Percentiles rank a stretch among this genome's conserved stretches.
Evolutionary conservation across 1,140 invertebrate species (phyloP).

Genomic region (Antheraea mylitta): DNA sequence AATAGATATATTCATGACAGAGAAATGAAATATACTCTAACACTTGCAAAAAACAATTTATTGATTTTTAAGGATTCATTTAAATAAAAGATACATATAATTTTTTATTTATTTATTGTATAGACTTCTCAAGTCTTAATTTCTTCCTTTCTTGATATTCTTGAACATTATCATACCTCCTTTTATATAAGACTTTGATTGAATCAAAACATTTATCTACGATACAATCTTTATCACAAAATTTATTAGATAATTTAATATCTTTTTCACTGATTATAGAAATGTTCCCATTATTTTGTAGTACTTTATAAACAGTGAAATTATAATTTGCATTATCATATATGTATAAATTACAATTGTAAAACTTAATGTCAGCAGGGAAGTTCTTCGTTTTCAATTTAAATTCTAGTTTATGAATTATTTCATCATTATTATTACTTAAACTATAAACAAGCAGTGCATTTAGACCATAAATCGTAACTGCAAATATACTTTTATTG

Average conservation of each 20-base stretch:
- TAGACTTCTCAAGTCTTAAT: constrained; percentile 54
- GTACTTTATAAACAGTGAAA: constrained; percentile 48
- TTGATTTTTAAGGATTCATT: background rate
- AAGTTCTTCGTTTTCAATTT: constrained; percentile 40
- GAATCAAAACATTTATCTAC: constrained; percentile 44
- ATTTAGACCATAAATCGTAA: constrained; percentile 73
- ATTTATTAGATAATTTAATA: constrained; percentile 47
- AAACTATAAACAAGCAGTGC: constrained; percentile 75
- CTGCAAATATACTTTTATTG: constrained; percentile 52
- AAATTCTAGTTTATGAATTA: constrained; percentile 46
- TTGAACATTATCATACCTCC: constrained; percentile 87
- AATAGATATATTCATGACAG: too few species aligned
- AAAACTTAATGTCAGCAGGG: constrained; percentile 49
- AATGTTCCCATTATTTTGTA: constrained; percentile 42
- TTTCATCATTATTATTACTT: constrained; percentile 29
- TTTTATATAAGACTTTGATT: constrained; percentile 85
- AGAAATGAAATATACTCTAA: too few species aligned
- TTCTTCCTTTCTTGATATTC: constrained; percentile 89
- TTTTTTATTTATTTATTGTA: constrained; percentile 27
- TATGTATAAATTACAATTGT: constrained; percentile 72
- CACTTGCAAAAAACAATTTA: too few species aligned
- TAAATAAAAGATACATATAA: constrained; percentile 21
- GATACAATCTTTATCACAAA: background rate
- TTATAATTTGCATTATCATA: constrained; percentile 47
- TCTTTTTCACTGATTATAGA: constrained; percentile 29